Base-by-base conservation (phyloP, 2,797 vertebrate species). In the Melanotaenia parkinsoni region DNA sequence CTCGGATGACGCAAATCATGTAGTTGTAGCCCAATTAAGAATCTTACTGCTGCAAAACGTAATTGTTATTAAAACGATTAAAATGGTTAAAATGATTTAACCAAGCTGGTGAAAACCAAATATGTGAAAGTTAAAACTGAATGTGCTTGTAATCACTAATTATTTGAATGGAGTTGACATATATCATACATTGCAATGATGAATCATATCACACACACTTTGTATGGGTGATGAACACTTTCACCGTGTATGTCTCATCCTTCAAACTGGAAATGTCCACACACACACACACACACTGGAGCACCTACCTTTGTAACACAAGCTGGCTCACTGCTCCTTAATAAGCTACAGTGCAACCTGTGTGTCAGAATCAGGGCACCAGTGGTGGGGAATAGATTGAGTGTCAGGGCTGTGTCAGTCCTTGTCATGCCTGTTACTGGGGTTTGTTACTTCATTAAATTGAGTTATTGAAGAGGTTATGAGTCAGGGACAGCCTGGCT, bases 391-490 rank as follows among this genome's bases (percentile, higher is more conserved):
- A 79, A 63, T 66, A 60, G 69, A 80, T 69, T 62, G 56, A 38
- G 70, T 43, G 77, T 87, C 80, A 63, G 59, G 58, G 38, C 53
- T 60, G 69, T 58, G 84, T 90, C 85, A 66, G 62, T 63, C 51
- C 58, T 58, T 85, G 82, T 85, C 85, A 79, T 67, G 3, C 0
- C 72, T 74, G 87, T 85, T 86, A 75, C 66, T 0, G 68, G 53
- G 74, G 73, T 83, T 66, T 84, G 84, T 86, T 84, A 74, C 83
- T 82, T 87, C 78, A 81, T 91, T 89, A 87, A 74, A 84, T 7
- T 28, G 82, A 89, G 57, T 81, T 89, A 90, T 75, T 70, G 81
- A 74, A 32, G 14, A 53, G 38, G 69, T 73, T 76, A 72, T 61
- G 8, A 53, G 30, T 60, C 86, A 81, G 57, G 72, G 77, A 73